Percentiles rank a stretch among this genome's conserved stretches.
Evolutionary conservation across 2,888 invertebrate genomes (phyloP).

Genomic region (Matsumyia berberina): DNA sequence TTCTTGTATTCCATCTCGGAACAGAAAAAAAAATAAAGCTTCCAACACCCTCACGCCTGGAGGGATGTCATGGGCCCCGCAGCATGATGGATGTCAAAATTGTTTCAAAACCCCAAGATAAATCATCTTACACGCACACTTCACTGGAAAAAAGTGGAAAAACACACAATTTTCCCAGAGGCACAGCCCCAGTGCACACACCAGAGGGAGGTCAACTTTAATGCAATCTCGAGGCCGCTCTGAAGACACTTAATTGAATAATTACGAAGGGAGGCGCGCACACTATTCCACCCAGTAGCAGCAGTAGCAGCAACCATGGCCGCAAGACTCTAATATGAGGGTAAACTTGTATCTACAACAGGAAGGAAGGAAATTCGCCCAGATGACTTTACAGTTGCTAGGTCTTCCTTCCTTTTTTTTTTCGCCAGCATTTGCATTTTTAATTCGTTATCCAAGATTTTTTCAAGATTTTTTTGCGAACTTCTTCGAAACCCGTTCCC

Average conservation of each 20-base stretch:
- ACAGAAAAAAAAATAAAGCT: constrained; percentile 7
- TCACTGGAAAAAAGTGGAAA: constrained; percentile 12
- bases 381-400: constrained; percentile 60
- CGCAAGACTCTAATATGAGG: background rate
- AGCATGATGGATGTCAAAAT: constrained; percentile 47
- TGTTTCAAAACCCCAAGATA: constrained; percentile 42
- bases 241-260: constrained; percentile 66
- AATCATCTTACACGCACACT: constrained; percentile 26
- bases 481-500: constrained; percentile 47
- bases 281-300: constrained; percentile 32
- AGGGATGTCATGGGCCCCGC: background rate
- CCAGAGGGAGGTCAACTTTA: constrained; percentile 15
- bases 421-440: constrained; percentile 62
- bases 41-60: constrained; percentile 24
- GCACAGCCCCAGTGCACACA: background rate
- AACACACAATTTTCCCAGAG: constrained; percentile 19
- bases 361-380: constrained; percentile 75
- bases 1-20: constrained; percentile 8
- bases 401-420: constrained; percentile 11
- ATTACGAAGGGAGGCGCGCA: constrained; percentile 44
- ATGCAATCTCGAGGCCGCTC: constrained; percentile 48
- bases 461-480: constrained; percentile 15
- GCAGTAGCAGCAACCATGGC: background rate
- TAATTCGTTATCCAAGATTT: constrained; percentile 53
- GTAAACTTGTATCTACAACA: constrained; percentile 47